Evolutionary conservation across 2,113 vertebrate genomes (phyloP), one percentile per base, ranked within the genome.

Genomic region (Procavia capensis): DNA sequence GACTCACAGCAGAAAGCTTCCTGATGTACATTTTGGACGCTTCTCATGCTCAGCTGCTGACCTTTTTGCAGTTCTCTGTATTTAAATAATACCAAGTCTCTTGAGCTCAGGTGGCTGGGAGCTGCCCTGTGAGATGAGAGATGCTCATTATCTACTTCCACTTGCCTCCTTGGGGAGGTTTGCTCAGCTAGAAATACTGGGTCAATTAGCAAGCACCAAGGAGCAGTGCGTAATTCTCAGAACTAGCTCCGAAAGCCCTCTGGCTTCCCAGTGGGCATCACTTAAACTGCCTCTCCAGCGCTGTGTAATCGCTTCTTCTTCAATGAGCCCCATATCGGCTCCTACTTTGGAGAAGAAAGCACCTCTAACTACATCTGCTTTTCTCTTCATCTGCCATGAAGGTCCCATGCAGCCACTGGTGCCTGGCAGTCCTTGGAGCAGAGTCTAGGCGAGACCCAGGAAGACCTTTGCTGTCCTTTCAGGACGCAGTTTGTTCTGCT

Each of bases 141-240:
- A 96, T 97, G 66, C 36, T 97, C 75, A 91, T 98, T 95, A 96
- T 97, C 98, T 98, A 95, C 97, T 95, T 83, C 93, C 64, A 97
- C 85, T 98, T 92, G 96, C 95, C 90, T 98, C 91, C 94, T 85
- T 82, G 88, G 96, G 90, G 90, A 96, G 92, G 43, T 57, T 96
- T 84, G 88, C 86, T 27, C 91, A 92, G 74, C 75, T 85, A 95
- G 88, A 97, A 97, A 95, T 88, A 93, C 54, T 5, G 0, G 88
- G 97, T 98, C 98, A 98, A 98, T 98, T 98, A 98, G 97, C 97
- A 96, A 97, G 97, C 97, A 90, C 64, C 75, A 80, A 57, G 88
- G 95, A 96, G 97, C 95, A 97, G 98, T 96, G 94, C 97, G 96
- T 84, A 86, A 81, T 92, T 78, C 85, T 95, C 80, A 74, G 85